These are phyloP conservation scores for Lepidochitona cinerea DNA, from an alignment of 2,888 invertebrate species.

Conservation along the genomic window DNA sequence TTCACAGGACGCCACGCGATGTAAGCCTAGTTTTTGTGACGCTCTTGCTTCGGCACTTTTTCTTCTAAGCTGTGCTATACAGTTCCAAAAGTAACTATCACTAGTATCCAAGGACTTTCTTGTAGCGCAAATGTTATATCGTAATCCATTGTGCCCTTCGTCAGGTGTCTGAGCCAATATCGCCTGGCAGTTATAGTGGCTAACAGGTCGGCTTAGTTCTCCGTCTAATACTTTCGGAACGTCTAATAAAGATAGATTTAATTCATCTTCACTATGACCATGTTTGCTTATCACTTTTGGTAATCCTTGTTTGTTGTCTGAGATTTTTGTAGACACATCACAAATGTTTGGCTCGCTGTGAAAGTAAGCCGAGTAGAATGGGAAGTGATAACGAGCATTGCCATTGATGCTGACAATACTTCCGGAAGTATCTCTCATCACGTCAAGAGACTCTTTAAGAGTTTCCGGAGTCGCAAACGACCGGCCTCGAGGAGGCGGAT, in stretches of 20 bases:
- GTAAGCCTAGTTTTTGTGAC: neutral
- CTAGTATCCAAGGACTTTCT: neutral
- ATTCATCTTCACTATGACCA: neutral
- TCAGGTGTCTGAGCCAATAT: neutral
- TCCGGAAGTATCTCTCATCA: neutral
- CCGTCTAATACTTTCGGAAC: neutral
- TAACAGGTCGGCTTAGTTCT: neutral
- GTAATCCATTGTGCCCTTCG: neutral
- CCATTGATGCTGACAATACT: neutral
- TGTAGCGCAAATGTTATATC: neutral
- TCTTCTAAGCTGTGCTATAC: neutral
- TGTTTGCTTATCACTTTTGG: neutral
- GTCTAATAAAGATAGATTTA: neutral
- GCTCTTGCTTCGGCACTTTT: slow-evolving; percentile 1
- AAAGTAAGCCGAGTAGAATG: neutral
- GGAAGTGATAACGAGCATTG: neutral
- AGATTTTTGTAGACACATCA: neutral
- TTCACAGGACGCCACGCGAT: neutral
- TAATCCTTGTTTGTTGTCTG: neutral
- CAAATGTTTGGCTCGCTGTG: slow-evolving; percentile 6
- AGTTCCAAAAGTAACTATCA: slow-evolving; percentile 3
- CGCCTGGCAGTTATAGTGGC: neutral
- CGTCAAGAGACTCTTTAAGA: neutral
- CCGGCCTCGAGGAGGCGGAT: neutral
- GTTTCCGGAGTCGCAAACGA: neutral